Conservation (phyloP, 2,113 vertebrate genomes). For the Cygnus atratus region DNA sequence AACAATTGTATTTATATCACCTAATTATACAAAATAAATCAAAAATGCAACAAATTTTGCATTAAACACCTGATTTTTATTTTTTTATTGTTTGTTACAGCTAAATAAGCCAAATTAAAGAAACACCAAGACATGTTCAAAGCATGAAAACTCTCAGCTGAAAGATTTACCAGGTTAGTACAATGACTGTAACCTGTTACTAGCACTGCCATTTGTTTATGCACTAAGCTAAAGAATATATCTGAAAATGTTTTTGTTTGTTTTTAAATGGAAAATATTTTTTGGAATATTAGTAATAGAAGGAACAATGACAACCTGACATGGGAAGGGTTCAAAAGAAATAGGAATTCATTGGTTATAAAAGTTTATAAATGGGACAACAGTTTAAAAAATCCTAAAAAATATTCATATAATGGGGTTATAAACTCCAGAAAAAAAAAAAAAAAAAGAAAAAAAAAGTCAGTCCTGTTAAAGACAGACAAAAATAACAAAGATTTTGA, state of each 20-base stretch:
- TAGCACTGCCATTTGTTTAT: neutral
- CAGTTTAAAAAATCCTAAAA: neutral
- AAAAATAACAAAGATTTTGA: accelerated
- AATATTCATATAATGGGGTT: neutral
- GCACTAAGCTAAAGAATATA: neutral
- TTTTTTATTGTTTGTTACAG: neutral
- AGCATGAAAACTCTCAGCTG: neutral
- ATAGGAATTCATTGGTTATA: neutral
- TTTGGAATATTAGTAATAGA: neutral
- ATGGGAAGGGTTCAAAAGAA: neutral
- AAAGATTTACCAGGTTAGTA: neutral
- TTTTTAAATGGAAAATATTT: neutral
- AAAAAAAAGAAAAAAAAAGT: too few relatives aligned
- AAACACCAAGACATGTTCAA: neutral
- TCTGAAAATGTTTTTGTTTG: neutral
- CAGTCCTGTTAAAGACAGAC: neutral
- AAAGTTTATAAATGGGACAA: neutral
- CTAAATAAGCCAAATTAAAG: neutral
- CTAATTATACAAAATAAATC: neutral
- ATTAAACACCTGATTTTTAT: neutral
- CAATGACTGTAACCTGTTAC: neutral
- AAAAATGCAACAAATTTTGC: neutral
- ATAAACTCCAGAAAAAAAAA: neutral
- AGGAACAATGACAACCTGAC: neutral
- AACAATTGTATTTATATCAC: neutral